Base-by-base conservation (phyloP, 2,888 invertebrate species). In the Crossocerus cetratus region DNA sequence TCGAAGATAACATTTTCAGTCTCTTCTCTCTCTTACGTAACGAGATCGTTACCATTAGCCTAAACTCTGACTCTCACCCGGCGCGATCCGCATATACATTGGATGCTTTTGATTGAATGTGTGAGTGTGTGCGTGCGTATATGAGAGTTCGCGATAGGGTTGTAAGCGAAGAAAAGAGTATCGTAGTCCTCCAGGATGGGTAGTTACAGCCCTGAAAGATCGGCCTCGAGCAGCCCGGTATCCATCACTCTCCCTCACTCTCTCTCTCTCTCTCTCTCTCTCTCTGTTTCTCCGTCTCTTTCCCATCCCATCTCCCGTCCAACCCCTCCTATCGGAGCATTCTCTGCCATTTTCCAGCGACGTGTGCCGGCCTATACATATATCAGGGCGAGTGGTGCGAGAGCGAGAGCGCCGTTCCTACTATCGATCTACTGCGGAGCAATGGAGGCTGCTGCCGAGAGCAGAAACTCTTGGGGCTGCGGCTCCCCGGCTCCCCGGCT, bases 351-450 rank as follows among this genome's bases (percentile, higher is more conserved):
- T 83, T 84, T 76, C 77, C 74, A 75, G 64, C 82, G 71, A 77
- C 74, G 76, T 79, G 80, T 82, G 77, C 71, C 74, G 62, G 78
- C 80, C 78, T 80, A 84, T 65, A 77, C 78, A 77, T 79, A 82
- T 68, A 81, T 80, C 74, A 72, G 70, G 62, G 73, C 73, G 78
- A 72, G 80, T 77, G 70, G 42, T 73, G 74, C 75, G 70, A 77
- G 77, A 72, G 71, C 64, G 74, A 69, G 71, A 82, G 77, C 75
- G 63, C 66, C 78, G 74, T 77, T 79, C 71, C 79, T 72, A 74
- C 72, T 88, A 89, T 89, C 87, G 89, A 89, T 89, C 87, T 84
- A 82, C 83, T 84, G 84, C 83, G 83, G 83, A 86, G 83, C 78
- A 82, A 76, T 74, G 78, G 80, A 81, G 76, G 76, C 81, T 76